Conservation (phyloP, 1,140 invertebrate genomes). For the Leptinotarsa texana region DNA sequence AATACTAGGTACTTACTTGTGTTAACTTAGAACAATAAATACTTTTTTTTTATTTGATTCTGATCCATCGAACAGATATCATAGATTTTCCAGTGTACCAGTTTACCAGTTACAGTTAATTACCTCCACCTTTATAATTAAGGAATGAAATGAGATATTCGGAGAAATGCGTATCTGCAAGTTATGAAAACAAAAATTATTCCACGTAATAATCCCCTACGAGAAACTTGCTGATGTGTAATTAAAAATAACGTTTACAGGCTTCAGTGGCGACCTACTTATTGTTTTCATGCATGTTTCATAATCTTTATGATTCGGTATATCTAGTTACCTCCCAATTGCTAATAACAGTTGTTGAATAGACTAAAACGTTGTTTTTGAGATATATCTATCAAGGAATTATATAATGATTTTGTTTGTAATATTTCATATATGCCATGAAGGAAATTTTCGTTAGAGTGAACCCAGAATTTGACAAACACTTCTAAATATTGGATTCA, state of each 20-base stretch:
- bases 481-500: too few species aligned
- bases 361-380: too few species aligned
- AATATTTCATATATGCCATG: too few species aligned
- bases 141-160: background rate
- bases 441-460: too few species aligned
- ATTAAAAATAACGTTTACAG: background rate
- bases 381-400: too few species aligned
- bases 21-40: background rate
- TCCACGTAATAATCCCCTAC: background rate
- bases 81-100: background rate
- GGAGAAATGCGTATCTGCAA: background rate
- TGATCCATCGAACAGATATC: background rate
- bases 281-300: background rate
- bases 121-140: background rate
- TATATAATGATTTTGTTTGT: too few species aligned
- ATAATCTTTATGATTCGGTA: background rate
- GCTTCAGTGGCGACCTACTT: background rate
- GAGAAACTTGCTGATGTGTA: background rate
- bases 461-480: too few species aligned
- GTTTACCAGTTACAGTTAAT: background rate
- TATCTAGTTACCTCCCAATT: background rate
- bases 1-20: background rate
- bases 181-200: slow-evolving; percentile 3
- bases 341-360: background rate
- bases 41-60: background rate